These are phyloP conservation scores for Drosophila cardini DNA, from an alignment of 1,140 invertebrate genomes.

Conservation along the genomic window DNA sequence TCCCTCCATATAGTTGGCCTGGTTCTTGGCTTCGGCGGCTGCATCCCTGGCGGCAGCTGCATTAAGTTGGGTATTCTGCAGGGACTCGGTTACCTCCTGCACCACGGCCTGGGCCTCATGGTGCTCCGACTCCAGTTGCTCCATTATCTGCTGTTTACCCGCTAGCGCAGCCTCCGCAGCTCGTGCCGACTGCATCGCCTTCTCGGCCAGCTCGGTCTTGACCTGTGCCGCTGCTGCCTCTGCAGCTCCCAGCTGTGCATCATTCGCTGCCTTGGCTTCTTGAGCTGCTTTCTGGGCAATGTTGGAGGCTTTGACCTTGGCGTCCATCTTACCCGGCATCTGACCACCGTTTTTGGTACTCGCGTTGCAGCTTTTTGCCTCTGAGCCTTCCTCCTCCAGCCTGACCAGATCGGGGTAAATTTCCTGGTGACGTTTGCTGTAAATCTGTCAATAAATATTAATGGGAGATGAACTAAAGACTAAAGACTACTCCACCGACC, in stretches of 20 bases:
- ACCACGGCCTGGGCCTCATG: slow-evolving; percentile 87
- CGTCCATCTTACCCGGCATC: background rate
- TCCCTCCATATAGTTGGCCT: slow-evolving; percentile 81
- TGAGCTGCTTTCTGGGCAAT: slow-evolving; percentile 87
- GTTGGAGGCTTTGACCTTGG: slow-evolving; percentile 34
- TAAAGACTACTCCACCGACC: slow-evolving; percentile 28
- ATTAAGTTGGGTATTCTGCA: slow-evolving; percentile 87
- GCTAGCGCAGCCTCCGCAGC: slow-evolving; percentile 88
- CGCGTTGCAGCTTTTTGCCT: background rate
- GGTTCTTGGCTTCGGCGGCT: slow-evolving; percentile 86
- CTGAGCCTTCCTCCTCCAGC: slow-evolving; percentile 5
- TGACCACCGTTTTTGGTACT: background rate
- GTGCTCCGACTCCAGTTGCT: slow-evolving; percentile 86
- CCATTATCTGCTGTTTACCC: slow-evolving; percentile 87
- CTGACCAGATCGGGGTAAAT: slow-evolving; percentile 16
- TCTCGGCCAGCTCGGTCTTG: slow-evolving; percentile 88
- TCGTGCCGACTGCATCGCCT: slow-evolving; percentile 88
- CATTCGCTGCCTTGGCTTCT: slow-evolving; percentile 87
- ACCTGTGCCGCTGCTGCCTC: slow-evolving; percentile 88
- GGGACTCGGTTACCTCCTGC: slow-evolving; percentile 86
- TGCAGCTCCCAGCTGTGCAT: slow-evolving; percentile 88
- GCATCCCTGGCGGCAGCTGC: slow-evolving; percentile 86
- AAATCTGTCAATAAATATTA: slow-evolving; percentile 17
- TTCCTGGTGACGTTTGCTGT: slow-evolving; percentile 34
- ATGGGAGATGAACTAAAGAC: background rate